Percentiles rank a stretch among this genome's conserved stretches.
phyloP scores from a whole-genome alignment of 2,797 vertebrate species.

The Poecilia gillii region DNA sequence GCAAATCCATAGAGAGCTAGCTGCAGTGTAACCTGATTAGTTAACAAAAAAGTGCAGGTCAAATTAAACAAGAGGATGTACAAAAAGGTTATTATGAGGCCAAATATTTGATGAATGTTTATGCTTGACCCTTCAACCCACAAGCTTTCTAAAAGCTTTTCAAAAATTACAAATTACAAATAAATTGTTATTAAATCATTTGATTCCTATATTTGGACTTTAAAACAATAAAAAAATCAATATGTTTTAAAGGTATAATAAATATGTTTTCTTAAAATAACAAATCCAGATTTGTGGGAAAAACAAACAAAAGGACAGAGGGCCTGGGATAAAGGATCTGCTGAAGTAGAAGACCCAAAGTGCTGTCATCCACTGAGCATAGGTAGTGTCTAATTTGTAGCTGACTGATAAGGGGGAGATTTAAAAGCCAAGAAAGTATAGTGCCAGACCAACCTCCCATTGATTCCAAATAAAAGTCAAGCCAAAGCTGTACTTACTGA shows the following conservation, averaged over 20 bases:
- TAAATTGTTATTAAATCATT: no score
- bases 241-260: not conserved
- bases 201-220: not conserved
- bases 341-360: not conserved
- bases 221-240: not conserved
- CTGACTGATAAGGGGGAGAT: slow-evolving; percentile 2
- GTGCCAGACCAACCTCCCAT: not conserved
- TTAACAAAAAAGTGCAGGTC: not conserved
- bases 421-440: slow-evolving; percentile 12
- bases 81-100: not conserved
- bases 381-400: slow-evolving; percentile 2
- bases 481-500: slow-evolving; percentile 15
- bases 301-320: not conserved
- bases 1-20: not conserved
- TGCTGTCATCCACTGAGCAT: not conserved
- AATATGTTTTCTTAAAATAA: not conserved
- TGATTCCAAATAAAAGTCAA: slow-evolving; percentile 17
- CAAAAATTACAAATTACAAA: not conserved
- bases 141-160: not conserved
- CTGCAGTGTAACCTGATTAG: not conserved
- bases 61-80: not conserved
- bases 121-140: not conserved
- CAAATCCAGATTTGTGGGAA: not conserved
- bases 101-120: not conserved
- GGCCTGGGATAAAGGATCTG: not conserved